Conservation (phyloP, 2,113 vertebrate genomes). For the Lagopus leucura region DNA sequence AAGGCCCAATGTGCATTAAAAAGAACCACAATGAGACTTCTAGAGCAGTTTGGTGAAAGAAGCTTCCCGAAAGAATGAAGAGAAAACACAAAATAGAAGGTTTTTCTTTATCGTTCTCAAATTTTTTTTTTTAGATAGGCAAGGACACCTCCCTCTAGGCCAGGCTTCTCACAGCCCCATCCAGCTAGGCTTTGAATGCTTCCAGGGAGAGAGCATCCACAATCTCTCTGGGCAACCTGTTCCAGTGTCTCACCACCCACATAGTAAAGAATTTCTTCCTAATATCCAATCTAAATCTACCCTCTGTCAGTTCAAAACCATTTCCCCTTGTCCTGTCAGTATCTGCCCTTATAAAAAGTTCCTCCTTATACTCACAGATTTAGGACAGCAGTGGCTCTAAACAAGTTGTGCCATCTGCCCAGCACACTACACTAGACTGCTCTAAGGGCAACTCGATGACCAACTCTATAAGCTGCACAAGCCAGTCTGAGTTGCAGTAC, state of each 20-base stretch:
- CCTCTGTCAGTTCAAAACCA: too few relatives aligned
- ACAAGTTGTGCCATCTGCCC: background rate
- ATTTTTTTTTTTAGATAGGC: background rate
- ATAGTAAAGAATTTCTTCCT: too few relatives aligned
- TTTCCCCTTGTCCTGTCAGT: too few relatives aligned
- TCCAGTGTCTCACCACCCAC: too few relatives aligned
- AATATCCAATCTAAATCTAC: too few relatives aligned
- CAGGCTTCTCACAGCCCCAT: too few relatives aligned
- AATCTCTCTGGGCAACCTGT: too few relatives aligned
- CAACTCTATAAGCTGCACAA: background rate
- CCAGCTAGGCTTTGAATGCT: too few relatives aligned
- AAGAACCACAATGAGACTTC: accelerated
- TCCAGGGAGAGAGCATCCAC: too few relatives aligned
- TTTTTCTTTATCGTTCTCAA: accelerated
- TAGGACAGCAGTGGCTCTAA: background rate
- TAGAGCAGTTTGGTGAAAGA: background rate
- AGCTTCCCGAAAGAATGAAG: background rate
- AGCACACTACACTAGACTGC: background rate
- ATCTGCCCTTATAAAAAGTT: too few relatives aligned
- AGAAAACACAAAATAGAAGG: background rate
- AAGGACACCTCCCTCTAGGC: too few relatives aligned
- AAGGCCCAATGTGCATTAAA: background rate
- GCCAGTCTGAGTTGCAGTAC: background rate
- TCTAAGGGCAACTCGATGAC: background rate
- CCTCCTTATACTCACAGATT: background rate